Conservation (phyloP, 2,888 invertebrate genomes). For the Seira musarum region DNA sequence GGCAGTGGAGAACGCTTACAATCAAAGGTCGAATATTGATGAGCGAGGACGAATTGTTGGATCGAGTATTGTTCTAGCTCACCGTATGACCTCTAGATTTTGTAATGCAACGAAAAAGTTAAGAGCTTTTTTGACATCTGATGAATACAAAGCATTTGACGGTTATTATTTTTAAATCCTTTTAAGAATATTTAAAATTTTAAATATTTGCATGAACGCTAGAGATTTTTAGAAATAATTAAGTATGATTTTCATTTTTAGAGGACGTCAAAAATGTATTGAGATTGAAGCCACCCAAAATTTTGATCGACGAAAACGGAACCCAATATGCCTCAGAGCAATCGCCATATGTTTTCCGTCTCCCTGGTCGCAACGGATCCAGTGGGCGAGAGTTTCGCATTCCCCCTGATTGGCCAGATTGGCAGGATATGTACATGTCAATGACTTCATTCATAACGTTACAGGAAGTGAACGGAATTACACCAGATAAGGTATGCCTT, state of each 20-base stretch:
- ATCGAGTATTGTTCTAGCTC: constrained; percentile 5
- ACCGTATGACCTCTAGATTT: constrained; percentile 18
- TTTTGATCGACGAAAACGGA: too few species aligned
- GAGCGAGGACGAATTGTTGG: constrained; percentile 4
- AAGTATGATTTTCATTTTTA: background rate
- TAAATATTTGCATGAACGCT: too few species aligned
- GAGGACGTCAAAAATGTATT: background rate
- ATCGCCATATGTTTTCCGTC: too few species aligned
- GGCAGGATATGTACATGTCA: constrained; percentile 3
- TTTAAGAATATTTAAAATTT: background rate
- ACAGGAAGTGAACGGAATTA: constrained; percentile 15
- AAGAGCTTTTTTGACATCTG: background rate
- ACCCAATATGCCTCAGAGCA: too few species aligned
- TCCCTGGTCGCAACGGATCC: too few species aligned
- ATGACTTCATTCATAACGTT: background rate
- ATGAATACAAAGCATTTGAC: background rate
- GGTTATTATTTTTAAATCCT: background rate
- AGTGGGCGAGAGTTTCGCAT: too few species aligned
- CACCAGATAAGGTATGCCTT: constrained; percentile 12
- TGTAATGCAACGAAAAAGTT: background rate
- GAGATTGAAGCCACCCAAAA: too few species aligned
- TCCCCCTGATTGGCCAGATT: constrained; percentile 8
- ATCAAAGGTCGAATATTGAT: background rate
- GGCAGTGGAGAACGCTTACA: background rate
- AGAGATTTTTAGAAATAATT: too few species aligned